Evolutionary conservation across 2,113 vertebrate genomes (phyloP).

Genomic region (Geococcyx californianus): DNA sequence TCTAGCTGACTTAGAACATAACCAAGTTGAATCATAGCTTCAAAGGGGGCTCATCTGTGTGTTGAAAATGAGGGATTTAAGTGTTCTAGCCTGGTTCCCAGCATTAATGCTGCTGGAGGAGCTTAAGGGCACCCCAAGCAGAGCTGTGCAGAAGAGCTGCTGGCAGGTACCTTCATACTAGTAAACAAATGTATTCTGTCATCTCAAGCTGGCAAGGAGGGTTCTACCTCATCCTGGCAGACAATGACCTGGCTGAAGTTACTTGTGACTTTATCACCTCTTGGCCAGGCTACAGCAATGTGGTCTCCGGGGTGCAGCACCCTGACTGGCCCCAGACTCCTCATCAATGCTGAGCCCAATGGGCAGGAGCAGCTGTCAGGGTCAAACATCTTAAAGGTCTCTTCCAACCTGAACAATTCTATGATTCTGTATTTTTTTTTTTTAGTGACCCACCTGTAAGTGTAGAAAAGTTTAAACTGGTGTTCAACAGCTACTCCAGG

Average conservation of each 20-base stretch:
- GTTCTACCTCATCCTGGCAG: too few relatives aligned
- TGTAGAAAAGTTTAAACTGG: neutral
- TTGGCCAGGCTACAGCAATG: too few relatives aligned
- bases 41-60: neutral
- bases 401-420: too few relatives aligned
- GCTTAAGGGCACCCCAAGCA: neutral
- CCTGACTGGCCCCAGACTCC: too few relatives aligned
- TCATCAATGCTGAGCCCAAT: too few relatives aligned
- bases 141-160: neutral
- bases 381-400: too few relatives aligned
- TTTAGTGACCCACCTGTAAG: fast-evolving
- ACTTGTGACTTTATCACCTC: too few relatives aligned
- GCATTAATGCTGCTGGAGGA: neutral
- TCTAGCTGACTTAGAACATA: neutral
- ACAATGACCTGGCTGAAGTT: too few relatives aligned
- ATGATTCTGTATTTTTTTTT: neutral
- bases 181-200: neutral
- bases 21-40: neutral
- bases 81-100: neutral
- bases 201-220: too few relatives aligned
- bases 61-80: fast-evolving
- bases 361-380: too few relatives aligned
- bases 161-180: neutral
- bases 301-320: too few relatives aligned
- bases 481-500: neutral